These are phyloP conservation scores for Calosoma granatense DNA, from an alignment of 1,140 invertebrate genomes.

Conservation along the genomic window DNA sequence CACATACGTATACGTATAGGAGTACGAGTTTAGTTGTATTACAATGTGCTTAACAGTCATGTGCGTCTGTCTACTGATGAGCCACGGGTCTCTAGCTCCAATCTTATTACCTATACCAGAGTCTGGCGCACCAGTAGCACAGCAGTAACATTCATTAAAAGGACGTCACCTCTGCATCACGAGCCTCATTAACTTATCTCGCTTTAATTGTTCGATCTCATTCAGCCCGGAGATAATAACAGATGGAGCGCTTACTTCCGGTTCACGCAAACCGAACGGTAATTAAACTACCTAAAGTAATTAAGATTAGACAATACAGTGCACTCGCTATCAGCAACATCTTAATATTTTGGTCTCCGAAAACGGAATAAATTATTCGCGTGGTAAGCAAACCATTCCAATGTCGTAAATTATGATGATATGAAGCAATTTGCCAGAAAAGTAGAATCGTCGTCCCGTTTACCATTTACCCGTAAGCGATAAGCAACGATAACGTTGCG, in stretches of 20 bases:
- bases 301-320: slow-evolving; percentile 23
- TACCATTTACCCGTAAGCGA: too few relatives aligned
- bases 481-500: too few relatives aligned
- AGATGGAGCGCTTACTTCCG: slow-evolving; percentile 15
- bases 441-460: too few relatives aligned
- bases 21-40: not conserved
- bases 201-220: slow-evolving; percentile 16
- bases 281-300: slow-evolving; percentile 27
- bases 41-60: not conserved
- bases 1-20: slow-evolving; percentile 18
- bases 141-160: not conserved
- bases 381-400: slow-evolving; percentile 18
- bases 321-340: slow-evolving; percentile 24
- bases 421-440: too few relatives aligned
- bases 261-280: slow-evolving; percentile 15
- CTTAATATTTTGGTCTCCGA: slow-evolving; percentile 25
- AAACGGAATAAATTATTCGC: slow-evolving; percentile 26
- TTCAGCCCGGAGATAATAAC: slow-evolving; percentile 16
- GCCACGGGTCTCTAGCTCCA: not conserved
- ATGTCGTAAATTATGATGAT: slow-evolving; percentile 25
- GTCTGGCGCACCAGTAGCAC: not conserved
- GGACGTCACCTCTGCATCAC: slow-evolving; percentile 2
- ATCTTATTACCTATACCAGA: not conserved
- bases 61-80: not conserved
- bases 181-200: slow-evolving; percentile 1